Conservation (phyloP, 2,113 vertebrate species). For the Brachirus orientalis region DNA sequence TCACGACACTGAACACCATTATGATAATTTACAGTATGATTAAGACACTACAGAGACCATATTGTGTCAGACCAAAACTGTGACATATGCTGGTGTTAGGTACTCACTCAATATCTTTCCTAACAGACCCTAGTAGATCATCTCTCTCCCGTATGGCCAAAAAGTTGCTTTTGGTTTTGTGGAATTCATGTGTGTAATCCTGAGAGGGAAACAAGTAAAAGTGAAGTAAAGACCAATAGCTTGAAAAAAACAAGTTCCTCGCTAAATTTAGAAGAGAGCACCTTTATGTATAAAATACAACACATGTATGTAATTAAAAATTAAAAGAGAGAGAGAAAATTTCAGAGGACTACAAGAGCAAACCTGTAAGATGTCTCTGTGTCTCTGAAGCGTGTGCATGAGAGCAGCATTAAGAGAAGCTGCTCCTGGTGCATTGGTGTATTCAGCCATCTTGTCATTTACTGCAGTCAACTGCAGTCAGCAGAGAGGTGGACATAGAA, state of each 20-base stretch:
- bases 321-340: background rate
- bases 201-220: slow-evolving; percentile 67
- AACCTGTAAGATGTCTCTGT: slow-evolving; percentile 97
- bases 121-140: slow-evolving; percentile 95
- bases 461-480: slow-evolving; percentile 94
- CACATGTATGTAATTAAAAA: background rate
- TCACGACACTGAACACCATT: no score
- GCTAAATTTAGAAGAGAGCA: no score
- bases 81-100: background rate
- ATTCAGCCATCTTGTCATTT: slow-evolving; percentile 98
- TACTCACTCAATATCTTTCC: slow-evolving; percentile 98
- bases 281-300: background rate
- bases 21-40: no score
- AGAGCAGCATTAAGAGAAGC: slow-evolving; percentile 92
- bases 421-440: slow-evolving; percentile 89
- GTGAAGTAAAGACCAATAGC: background rate
- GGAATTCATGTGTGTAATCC: slow-evolving; percentile 98
- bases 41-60: background rate
- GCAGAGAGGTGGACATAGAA: slow-evolving; percentile 4
- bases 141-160: slow-evolving; percentile 93
- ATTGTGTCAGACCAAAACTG: background rate
- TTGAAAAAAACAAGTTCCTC: background rate
- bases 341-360: no score
- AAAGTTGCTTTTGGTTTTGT: slow-evolving; percentile 99
- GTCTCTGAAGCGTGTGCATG: slow-evolving; percentile 96